Evolutionary conservation across 2,797 vertebrate genomes (phyloP).

Genomic region (Synaphobranchus kaupii): DNA sequence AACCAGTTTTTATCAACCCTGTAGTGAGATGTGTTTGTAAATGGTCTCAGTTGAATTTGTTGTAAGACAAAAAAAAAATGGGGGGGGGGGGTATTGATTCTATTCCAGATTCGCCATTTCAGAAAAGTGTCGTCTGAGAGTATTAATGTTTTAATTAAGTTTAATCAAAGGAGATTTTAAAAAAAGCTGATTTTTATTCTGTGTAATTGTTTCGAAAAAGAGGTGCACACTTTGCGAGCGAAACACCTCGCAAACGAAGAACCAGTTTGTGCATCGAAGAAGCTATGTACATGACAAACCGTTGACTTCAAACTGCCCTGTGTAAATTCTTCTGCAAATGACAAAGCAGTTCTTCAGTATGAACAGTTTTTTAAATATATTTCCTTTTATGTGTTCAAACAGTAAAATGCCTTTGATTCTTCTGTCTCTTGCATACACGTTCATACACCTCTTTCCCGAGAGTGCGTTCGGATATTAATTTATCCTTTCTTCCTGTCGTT

Average conservation of each 20-base stretch:
- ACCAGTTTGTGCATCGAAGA: constrained; percentile 82
- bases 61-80: constrained; percentile 54
- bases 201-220: constrained; percentile 90
- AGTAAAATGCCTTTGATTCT: constrained; percentile 76
- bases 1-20: constrained; percentile 90
- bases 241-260: constrained; percentile 64
- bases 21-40: constrained; percentile 97
- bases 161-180: constrained; percentile 65
- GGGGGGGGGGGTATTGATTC: constrained; percentile 43
- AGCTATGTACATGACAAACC: constrained; percentile 79
- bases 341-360: constrained; percentile 87
- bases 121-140: constrained; percentile 91
- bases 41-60: constrained; percentile 88
- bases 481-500: too few relatives aligned
- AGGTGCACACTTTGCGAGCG: constrained; percentile 83
- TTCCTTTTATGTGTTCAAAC: constrained; percentile 98
- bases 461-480: too few relatives aligned
- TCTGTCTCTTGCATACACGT: constrained; percentile 64
- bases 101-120: constrained; percentile 85
- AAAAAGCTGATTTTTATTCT: constrained; percentile 87
- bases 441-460: not conserved
- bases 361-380: constrained; percentile 94
- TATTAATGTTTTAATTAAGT: constrained; percentile 90
- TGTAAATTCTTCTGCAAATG: constrained; percentile 92
- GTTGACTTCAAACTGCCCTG: constrained; percentile 85